Conservation (phyloP, 2,888 invertebrate genomes). For the Eudemis profundana region DNA sequence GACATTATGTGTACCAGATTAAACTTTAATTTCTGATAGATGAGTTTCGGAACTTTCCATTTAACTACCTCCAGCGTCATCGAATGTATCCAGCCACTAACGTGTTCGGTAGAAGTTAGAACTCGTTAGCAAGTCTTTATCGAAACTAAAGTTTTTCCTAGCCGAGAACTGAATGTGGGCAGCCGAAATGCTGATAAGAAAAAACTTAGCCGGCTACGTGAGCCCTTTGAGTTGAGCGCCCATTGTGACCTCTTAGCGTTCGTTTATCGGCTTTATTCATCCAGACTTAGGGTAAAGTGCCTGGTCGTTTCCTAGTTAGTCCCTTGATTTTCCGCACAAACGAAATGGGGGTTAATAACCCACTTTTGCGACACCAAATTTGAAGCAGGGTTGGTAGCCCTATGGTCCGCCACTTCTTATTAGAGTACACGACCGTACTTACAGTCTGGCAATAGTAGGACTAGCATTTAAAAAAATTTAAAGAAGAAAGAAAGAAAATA, state of each 20-base stretch:
- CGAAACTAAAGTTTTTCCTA: slow-evolving; percentile 54
- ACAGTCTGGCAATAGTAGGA: too few relatives aligned
- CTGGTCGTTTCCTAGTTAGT: too few relatives aligned
- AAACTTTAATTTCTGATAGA: slow-evolving; percentile 1
- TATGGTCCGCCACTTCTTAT: too few relatives aligned
- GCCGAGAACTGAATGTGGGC: slow-evolving; percentile 52
- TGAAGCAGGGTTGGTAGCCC: too few relatives aligned
- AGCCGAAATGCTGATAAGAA: slow-evolving; percentile 57
- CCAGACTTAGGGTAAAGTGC: slow-evolving; percentile 53
- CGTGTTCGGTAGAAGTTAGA: slow-evolving; percentile 47
- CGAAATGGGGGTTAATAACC: too few relatives aligned
- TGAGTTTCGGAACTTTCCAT: slow-evolving; percentile 36
- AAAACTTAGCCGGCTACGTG: slow-evolving; percentile 58
- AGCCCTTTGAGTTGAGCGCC: slow-evolving; percentile 55
- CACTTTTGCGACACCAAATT: too few relatives aligned
- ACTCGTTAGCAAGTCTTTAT: slow-evolving; percentile 59
- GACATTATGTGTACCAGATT: neutral
- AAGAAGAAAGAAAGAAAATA: too few relatives aligned
- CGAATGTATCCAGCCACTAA: slow-evolving; percentile 35
- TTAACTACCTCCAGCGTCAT: slow-evolving; percentile 31
- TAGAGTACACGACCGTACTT: too few relatives aligned
- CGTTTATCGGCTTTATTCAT: slow-evolving; percentile 48
- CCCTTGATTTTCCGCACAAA: too few relatives aligned
- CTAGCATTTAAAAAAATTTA: too few relatives aligned
- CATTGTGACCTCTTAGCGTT: slow-evolving; percentile 49